phyloP scores from a whole-genome alignment of 2,113 vertebrate species.

The Hassar affinis region DNA sequence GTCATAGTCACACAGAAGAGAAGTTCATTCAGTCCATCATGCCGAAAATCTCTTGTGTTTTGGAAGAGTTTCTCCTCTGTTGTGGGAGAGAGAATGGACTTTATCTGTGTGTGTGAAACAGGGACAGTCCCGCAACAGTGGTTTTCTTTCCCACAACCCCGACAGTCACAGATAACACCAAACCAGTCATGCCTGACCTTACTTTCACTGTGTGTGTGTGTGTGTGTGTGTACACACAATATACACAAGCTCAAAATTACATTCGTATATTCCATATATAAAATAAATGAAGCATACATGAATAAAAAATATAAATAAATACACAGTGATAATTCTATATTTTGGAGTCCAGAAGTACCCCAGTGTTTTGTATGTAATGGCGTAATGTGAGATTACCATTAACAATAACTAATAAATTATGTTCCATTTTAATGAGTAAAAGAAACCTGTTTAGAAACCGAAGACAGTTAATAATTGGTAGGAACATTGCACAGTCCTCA shows the following conservation, averaged over 20 bases:
- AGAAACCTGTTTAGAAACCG: not conserved
- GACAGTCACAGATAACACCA: conserved; percentile 48
- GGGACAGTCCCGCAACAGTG: conserved; percentile 30
- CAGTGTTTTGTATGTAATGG: not conserved
- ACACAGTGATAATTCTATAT: not conserved
- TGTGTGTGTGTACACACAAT: not conserved
- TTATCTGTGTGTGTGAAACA: conserved; percentile 18
- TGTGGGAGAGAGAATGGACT: conserved; percentile 9
- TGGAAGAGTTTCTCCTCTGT: not conserved
- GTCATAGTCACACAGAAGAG: not conserved
- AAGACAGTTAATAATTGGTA: no score
- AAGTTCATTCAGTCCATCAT: not conserved
- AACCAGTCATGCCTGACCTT: conserved; percentile 47
- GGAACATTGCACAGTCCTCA: no score
- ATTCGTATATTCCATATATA: not conserved
- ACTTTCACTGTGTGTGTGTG: conserved; percentile 16
- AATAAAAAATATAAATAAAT: no score
- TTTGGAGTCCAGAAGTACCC: not conserved
- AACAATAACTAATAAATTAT: not conserved
- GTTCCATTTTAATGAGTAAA: not conserved
- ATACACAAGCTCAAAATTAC: not conserved
- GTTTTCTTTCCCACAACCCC: conserved; percentile 47
- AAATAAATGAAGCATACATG: no score
- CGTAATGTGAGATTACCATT: no score
- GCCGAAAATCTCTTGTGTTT: no score